A percentile compares a stretch with the other conserved stretches of the same genome.
Conservation (phyloP, 1,140 invertebrate species). For the Pseudoatta argentina region DNA sequence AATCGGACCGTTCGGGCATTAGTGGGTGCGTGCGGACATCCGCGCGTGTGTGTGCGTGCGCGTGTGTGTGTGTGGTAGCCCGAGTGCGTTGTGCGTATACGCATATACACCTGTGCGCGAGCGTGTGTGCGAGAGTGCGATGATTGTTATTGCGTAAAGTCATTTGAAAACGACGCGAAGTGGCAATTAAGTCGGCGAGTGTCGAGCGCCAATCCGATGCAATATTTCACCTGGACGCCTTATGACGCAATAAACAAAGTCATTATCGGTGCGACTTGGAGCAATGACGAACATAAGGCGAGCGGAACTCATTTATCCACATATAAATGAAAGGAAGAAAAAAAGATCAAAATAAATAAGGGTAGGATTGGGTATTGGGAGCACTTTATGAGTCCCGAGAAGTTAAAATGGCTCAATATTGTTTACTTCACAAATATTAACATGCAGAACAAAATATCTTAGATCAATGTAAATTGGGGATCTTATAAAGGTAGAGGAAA, state of each 20-base stretch:
- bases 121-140: slow-evolving; percentile 23
- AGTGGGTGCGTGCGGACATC: slow-evolving; percentile 50
- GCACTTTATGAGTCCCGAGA: too few relatives aligned
- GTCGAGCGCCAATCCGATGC: slow-evolving; percentile 71
- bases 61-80: not conserved
- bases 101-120: slow-evolving; percentile 37
- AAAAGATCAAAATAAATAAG: slow-evolving; percentile 39
- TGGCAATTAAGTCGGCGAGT: slow-evolving; percentile 64
- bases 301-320: slow-evolving; percentile 35
- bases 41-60: not conserved
- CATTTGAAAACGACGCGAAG: slow-evolving; percentile 67
- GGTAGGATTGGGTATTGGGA: too few relatives aligned
- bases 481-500: too few relatives aligned
- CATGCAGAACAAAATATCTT: too few relatives aligned
- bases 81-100: not conserved
- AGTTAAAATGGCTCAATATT: too few relatives aligned
- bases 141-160: slow-evolving; percentile 77
- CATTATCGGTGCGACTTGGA: slow-evolving; percentile 77
- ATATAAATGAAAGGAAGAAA: slow-evolving; percentile 36
- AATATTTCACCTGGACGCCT: slow-evolving; percentile 82
- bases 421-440: too few relatives aligned
- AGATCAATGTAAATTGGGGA: too few relatives aligned
- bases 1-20: slow-evolving; percentile 64
- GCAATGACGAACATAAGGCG: slow-evolving; percentile 78
- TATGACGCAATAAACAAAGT: slow-evolving; percentile 85